Evolutionary conservation across 92 coral and sea anemone species (phyloP).

Genomic region (Zoanthus solanderi): DNA sequence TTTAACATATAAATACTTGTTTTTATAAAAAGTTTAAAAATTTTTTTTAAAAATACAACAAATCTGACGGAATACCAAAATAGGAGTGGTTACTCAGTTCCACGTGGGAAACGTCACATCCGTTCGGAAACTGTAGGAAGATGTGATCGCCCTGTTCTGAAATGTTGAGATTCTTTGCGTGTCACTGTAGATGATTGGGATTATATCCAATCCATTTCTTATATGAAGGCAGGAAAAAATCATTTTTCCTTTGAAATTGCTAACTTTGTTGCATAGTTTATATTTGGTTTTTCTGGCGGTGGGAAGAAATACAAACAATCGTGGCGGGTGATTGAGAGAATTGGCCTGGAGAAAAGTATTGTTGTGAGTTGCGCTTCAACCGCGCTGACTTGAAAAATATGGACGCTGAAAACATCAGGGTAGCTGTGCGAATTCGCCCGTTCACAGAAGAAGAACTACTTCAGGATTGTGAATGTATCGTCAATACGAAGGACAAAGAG

Average conservation of each 20-base stretch:
- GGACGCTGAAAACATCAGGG: slow-evolving; percentile 68
- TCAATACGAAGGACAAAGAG: slow-evolving; percentile 74
- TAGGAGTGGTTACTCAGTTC: slow-evolving; percentile 39
- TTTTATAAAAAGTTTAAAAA: no score
- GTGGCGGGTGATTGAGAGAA: slow-evolving; percentile 29
- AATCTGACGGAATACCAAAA: background rate
- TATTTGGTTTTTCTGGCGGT: background rate
- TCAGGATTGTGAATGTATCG: slow-evolving; percentile 72
- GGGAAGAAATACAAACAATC: background rate
- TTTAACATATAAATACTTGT: no score
- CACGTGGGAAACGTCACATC: slow-evolving; percentile 78
- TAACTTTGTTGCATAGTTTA: background rate
- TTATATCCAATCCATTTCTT: slow-evolving; percentile 48
- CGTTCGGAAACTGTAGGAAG: slow-evolving; percentile 78
- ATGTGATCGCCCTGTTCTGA: slow-evolving; percentile 54
- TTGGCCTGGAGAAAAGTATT: slow-evolving; percentile 19
- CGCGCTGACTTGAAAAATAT: background rate
- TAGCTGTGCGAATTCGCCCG: slow-evolving; percentile 88
- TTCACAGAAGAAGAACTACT: slow-evolving; percentile 78
- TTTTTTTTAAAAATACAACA: background rate
- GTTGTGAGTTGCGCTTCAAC: background rate
- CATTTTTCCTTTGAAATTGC: slow-evolving; percentile 29
- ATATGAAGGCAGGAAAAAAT: slow-evolving; percentile 39
- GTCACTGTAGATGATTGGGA: slow-evolving; percentile 49
- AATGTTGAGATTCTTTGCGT: slow-evolving; percentile 74